Percentiles rank a stretch among this genome's conserved stretches.
phyloP scores from a whole-genome alignment of 2,113 vertebrate genomes.

The Halcyon malimbica region DNA sequence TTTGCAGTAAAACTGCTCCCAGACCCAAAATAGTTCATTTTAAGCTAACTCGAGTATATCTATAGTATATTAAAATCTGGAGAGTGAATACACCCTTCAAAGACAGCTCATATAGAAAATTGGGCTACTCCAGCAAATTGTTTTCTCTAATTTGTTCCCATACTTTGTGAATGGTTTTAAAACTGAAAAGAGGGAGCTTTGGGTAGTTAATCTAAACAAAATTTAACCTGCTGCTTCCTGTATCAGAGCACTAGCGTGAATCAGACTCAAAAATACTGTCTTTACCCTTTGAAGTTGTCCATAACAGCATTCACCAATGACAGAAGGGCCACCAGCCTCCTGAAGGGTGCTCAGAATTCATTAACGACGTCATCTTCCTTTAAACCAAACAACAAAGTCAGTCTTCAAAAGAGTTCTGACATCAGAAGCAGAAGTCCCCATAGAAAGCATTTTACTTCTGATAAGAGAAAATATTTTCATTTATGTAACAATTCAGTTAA shows the following conservation, averaged over 20 bases:
- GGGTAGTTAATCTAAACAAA: background rate
- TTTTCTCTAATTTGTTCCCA: background rate
- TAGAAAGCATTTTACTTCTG: conserved; percentile 42
- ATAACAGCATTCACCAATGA: conserved; percentile 45
- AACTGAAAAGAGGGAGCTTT: background rate
- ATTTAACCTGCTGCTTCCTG: background rate
- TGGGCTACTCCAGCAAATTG: background rate
- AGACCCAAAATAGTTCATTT: background rate
- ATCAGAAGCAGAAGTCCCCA: background rate
- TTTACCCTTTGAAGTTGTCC: conserved; percentile 51
- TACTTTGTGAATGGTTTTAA: background rate
- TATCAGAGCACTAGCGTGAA: background rate
- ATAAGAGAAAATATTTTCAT: conserved; percentile 19
- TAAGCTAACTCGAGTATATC: background rate
- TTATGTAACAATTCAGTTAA: background rate
- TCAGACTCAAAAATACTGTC: background rate
- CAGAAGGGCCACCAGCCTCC: conserved; percentile 11
- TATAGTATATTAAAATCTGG: background rate
- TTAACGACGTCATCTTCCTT: conserved; percentile 29
- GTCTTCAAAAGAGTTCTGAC: background rate
- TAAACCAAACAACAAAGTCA: background rate
- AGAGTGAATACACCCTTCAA: background rate
- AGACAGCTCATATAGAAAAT: background rate
- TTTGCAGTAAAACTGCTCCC: background rate
- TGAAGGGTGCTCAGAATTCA: conserved; percentile 19